Evolutionary conservation across 2,888 invertebrate species (phyloP).

Genomic region (Hirudinaria manillensis): DNA sequence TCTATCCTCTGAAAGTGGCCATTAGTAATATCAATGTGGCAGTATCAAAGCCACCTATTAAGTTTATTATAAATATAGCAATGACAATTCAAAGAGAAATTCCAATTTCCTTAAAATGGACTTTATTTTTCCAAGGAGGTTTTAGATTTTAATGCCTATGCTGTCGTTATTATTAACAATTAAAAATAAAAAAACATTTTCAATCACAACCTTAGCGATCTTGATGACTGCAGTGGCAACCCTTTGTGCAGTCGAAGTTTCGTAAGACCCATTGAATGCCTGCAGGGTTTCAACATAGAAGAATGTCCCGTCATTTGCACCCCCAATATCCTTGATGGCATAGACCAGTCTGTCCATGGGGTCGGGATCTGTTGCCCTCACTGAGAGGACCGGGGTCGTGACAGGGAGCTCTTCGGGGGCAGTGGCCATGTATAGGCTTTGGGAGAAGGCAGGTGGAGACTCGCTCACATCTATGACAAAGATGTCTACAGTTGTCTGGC

Average conservation of each 20-base stretch:
- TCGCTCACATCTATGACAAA: conserved; percentile 37
- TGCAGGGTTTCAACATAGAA: conserved; percentile 39
- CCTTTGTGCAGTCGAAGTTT: neutral
- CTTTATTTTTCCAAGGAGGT: no score
- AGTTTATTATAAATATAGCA: neutral
- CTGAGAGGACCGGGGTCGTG: conserved; percentile 32
- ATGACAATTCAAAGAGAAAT: neutral
- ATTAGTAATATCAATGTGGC: neutral
- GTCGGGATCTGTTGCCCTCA: conserved; percentile 37
- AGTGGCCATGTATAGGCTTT: conserved; percentile 22
- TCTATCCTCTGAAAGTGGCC: conserved; percentile 34
- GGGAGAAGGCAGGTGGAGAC: conserved; percentile 43
- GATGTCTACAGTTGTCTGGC: conserved; percentile 29
- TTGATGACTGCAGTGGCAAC: conserved; percentile 36
- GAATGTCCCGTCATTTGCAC: conserved; percentile 14
- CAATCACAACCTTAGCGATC: conserved; percentile 34
- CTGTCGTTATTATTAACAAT: no score
- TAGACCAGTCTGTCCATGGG: conserved; percentile 36
- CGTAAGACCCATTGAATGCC: conserved; percentile 23
- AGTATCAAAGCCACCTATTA: neutral
- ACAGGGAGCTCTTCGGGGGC: conserved; percentile 37
- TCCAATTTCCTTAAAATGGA: no score
- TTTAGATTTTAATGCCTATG: no score
- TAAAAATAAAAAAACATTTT: no score
- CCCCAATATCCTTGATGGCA: conserved; percentile 19